Percentiles rank a stretch among this genome's conserved stretches.
Evolutionary conservation across 2,888 invertebrate species (phyloP).

Genomic region (Tachystola acroxantha): DNA sequence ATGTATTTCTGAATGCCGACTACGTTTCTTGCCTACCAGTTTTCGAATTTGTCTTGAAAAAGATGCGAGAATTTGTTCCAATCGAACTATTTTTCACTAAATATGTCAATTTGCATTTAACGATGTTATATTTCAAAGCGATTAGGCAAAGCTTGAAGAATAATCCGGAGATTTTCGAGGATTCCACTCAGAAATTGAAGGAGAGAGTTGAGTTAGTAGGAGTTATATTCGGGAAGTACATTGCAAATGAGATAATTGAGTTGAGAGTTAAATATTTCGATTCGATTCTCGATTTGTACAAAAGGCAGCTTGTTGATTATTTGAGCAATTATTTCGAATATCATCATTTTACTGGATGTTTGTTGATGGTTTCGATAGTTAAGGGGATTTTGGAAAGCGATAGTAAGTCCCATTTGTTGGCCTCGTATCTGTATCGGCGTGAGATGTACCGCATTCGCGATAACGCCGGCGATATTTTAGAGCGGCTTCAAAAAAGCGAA

Average conservation of each 20-base stretch:
- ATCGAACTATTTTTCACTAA: constrained; percentile 32
- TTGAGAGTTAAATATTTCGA: constrained; percentile 34
- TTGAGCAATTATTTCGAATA: constrained; percentile 18
- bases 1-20: constrained; percentile 31
- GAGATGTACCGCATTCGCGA: neutral
- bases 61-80: constrained; percentile 32
- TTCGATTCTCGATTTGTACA: constrained; percentile 36
- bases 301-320: constrained; percentile 20
- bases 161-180: constrained; percentile 30
- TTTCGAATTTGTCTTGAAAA: constrained; percentile 30
- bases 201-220: constrained; percentile 38
- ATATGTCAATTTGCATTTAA: constrained; percentile 37
- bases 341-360: constrained; percentile 1
- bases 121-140: constrained; percentile 44
- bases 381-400: constrained; percentile 9
- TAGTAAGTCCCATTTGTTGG: neutral
- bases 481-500: neutral
- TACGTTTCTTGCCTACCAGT: constrained; percentile 35
- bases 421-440: neutral
- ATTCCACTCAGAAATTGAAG: constrained; percentile 18
- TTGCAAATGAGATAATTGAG: constrained; percentile 32
- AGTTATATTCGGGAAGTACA: constrained; percentile 33
- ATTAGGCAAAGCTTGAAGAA: constrained; percentile 32
- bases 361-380: neutral
- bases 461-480: neutral